These are phyloP conservation scores for Rotaria macrura DNA, from an alignment of 2,888 invertebrate species.

Conservation along the genomic window DNA sequence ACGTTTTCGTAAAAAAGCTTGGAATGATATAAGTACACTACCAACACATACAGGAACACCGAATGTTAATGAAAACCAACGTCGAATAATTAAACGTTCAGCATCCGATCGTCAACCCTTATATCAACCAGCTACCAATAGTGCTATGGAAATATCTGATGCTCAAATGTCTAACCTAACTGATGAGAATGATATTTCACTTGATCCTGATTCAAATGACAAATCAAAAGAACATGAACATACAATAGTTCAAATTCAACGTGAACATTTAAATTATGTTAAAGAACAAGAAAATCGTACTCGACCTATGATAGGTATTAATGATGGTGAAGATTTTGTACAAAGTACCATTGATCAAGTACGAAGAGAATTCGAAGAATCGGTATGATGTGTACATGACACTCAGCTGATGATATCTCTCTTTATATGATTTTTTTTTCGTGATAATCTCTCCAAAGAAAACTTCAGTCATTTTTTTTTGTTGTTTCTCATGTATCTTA, in stretches of 20 bases:
- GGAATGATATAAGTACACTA: background rate
- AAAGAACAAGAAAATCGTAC: background rate
- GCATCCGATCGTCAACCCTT: background rate
- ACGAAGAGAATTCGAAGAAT: background rate
- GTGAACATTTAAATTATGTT: background rate
- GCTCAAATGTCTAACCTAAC: background rate
- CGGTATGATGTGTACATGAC: background rate
- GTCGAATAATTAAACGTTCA: background rate
- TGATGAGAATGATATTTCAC: background rate
- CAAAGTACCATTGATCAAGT: background rate
- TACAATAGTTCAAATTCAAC: background rate
- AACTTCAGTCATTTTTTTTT: background rate
- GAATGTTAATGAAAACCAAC: background rate
- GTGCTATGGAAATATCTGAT: background rate
- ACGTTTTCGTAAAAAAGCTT: background rate
- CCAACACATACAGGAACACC: background rate
- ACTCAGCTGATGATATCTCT: background rate
- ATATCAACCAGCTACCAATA: background rate
- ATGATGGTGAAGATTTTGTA: background rate
- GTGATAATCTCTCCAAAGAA: too few species aligned
- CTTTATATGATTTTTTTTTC: too few species aligned
- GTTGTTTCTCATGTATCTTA: background rate
- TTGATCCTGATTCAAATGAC: background rate
- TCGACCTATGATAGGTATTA: background rate
- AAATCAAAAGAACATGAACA: background rate